phyloP scores from a whole-genome alignment of 2,888 invertebrate species.

The Nymphalis polychloros region DNA sequence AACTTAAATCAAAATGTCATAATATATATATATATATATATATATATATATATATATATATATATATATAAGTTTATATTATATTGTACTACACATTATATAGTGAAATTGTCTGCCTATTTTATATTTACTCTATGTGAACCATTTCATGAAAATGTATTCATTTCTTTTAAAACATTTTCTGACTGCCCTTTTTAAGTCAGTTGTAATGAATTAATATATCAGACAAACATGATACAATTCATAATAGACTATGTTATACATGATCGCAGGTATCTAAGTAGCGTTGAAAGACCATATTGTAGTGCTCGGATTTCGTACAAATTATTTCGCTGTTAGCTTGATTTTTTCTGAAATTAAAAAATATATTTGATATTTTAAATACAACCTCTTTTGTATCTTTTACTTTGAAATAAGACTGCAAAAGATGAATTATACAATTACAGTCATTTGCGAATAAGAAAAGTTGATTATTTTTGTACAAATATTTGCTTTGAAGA shows the following conservation, averaged over 20 bases:
- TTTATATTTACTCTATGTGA: no score
- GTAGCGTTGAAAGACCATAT: slow-evolving; percentile 67
- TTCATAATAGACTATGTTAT: slow-evolving; percentile 42
- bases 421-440: neutral
- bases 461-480: no score
- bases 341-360: slow-evolving; percentile 66
- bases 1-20: no score
- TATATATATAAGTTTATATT: no score
- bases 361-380: neutral
- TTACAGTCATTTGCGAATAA: no score
- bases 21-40: no score
- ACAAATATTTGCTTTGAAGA: no score
- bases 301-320: slow-evolving; percentile 60
- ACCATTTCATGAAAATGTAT: no score
- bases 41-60: no score
- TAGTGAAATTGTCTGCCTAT: no score
- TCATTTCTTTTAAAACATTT: no score
- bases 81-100: no score
- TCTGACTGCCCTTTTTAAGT: neutral
- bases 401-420: neutral
- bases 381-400: neutral
- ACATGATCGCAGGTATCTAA: slow-evolving; percentile 67
- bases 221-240: neutral
- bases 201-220: neutral
- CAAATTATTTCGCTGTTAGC: slow-evolving; percentile 48